phyloP scores from a whole-genome alignment of 2,113 vertebrate species.

The Boulengeromyrus knoepffleri region DNA sequence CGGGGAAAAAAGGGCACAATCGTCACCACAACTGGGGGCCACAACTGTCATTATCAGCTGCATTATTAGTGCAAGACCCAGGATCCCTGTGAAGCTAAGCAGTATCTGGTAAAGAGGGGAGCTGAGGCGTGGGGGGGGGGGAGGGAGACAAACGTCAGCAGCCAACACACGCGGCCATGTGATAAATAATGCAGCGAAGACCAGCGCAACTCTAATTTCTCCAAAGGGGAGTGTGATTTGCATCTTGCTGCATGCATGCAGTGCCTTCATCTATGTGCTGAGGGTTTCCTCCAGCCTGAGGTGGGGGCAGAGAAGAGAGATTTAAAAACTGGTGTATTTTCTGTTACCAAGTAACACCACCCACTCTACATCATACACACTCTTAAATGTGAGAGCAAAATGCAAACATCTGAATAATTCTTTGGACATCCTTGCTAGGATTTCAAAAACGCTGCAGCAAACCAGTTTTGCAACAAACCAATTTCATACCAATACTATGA shows the following conservation, averaged over 20 bases:
- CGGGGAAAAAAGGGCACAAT: not conserved
- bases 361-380: not conserved
- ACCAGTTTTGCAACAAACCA: not conserved
- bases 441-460: not conserved
- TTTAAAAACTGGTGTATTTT: not conserved
- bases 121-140: not conserved
- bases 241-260: slow-evolving; percentile 1
- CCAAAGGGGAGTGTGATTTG: slow-evolving; percentile 24
- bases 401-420: not conserved
- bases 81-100: not conserved
- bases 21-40: not conserved
- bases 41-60: not conserved
- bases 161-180: slow-evolving; percentile 20
- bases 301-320: not conserved
- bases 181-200: slow-evolving; percentile 34
- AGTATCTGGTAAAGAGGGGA: not conserved
- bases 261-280: not conserved
- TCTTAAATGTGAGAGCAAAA: not conserved
- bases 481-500: not conserved
- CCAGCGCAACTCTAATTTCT: slow-evolving; percentile 28
- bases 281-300: not conserved
- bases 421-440: not conserved
- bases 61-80: not conserved
- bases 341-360: slow-evolving; percentile 6
- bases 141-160: not conserved